Percentiles rank a stretch among this genome's conserved stretches.
Evolutionary conservation across 2,888 invertebrate species (phyloP).

Genomic region (Phyllotreta striolata): DNA sequence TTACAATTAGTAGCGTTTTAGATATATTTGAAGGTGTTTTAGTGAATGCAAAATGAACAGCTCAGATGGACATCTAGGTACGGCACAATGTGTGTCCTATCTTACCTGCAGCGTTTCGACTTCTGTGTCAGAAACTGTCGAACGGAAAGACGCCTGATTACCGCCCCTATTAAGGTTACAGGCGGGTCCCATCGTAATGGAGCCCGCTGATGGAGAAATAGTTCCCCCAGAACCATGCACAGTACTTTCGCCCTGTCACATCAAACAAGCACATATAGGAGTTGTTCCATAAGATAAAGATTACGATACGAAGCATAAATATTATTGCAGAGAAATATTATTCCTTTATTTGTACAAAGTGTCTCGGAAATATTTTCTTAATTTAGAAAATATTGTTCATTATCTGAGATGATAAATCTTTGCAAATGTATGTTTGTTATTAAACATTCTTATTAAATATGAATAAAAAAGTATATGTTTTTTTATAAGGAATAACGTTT

Average conservation of each 20-base stretch:
- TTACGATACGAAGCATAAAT: slow-evolving; percentile 21
- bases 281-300: slow-evolving; percentile 31
- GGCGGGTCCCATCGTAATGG: slow-evolving; percentile 79
- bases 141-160: slow-evolving; percentile 79
- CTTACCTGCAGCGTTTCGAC: slow-evolving; percentile 89
- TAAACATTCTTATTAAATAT: too few relatives aligned
- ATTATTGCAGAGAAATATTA: neutral
- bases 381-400: too few relatives aligned
- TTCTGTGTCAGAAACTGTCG: slow-evolving; percentile 94
- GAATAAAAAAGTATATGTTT: too few relatives aligned
- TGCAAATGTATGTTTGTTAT: too few relatives aligned
- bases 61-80: neutral
- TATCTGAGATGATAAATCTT: too few relatives aligned
- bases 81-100: slow-evolving; percentile 43
- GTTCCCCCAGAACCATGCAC: slow-evolving; percentile 71
- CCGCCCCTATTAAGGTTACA: slow-evolving; percentile 76
- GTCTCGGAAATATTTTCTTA: too few relatives aligned
- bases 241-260: slow-evolving; percentile 67
- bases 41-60: too few relatives aligned
- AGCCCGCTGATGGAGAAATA: slow-evolving; percentile 73
- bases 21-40: too few relatives aligned
- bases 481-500: too few relatives aligned
- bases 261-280: slow-evolving; percentile 55
- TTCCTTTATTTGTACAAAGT: too few relatives aligned
- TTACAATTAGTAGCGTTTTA: too few relatives aligned